Evolutionary conservation across 2,888 invertebrate genomes (phyloP).

Genomic region (Phanerotoma sp.): DNA sequence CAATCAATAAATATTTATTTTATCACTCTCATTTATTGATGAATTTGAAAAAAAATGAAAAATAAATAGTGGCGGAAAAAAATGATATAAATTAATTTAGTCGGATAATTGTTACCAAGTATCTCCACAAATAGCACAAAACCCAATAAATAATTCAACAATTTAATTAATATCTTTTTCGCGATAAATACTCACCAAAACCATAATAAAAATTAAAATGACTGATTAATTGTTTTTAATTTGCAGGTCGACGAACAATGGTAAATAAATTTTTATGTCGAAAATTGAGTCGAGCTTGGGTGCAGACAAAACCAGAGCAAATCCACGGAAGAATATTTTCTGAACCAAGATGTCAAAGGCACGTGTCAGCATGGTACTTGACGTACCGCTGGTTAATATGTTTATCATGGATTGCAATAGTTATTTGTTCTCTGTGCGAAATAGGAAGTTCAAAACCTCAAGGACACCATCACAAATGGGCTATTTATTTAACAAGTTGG

Average conservation of each 20-base stretch:
- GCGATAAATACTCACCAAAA: no score
- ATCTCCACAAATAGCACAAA: no score
- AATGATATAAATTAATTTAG: no score
- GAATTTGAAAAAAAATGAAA: no score
- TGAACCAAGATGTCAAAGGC: constrained; percentile 43
- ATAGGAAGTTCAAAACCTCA: constrained; percentile 44
- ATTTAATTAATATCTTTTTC: no score
- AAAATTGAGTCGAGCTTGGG: constrained; percentile 47
- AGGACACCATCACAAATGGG: constrained; percentile 61
- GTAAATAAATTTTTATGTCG: constrained; percentile 53
- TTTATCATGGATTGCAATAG: constrained; percentile 58
- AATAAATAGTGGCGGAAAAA: no score
- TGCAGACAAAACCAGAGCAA: constrained; percentile 39
- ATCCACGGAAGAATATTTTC: constrained; percentile 44
- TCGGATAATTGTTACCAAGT: no score
- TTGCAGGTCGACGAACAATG: constrained; percentile 54
- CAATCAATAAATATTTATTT: constrained; percentile 1
- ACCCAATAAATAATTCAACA: no score
- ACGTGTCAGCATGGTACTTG: constrained; percentile 50
- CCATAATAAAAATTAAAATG: no score
- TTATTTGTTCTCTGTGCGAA: constrained; percentile 55
- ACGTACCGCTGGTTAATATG: constrained; percentile 63
- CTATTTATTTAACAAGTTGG: constrained; percentile 76
- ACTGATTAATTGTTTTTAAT: neutral
- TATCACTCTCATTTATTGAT: no score